These are phyloP conservation scores for Thalassophryne amazonica DNA, from an alignment of 2,797 vertebrate species.

Conservation along the genomic window DNA sequence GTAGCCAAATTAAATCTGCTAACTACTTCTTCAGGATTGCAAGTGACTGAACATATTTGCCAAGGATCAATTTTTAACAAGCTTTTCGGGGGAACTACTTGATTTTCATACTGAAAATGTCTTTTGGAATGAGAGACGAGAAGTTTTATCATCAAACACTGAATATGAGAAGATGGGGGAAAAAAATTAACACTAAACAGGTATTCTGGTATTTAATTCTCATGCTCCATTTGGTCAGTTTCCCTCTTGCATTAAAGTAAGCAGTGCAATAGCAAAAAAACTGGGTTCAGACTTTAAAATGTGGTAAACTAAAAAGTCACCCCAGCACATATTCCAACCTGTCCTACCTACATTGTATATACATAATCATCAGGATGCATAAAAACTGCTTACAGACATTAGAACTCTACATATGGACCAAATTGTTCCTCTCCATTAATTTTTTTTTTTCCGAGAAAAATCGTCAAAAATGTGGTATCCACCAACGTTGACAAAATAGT, in stretches of 20 bases:
- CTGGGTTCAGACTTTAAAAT: no score
- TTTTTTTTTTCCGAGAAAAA: no score
- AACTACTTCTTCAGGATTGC: conserved; percentile 60
- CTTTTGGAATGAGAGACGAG: conserved; percentile 40
- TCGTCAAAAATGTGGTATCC: no score
- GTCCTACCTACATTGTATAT: no score
- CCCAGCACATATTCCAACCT: no score
- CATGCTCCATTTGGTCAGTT: conserved; percentile 24
- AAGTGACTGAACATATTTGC: conserved; percentile 39
- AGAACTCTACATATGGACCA: no score
- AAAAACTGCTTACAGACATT: no score
- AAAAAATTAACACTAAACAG: conserved; percentile 62
- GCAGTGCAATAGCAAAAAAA: conserved; percentile 27
- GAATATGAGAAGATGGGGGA: conserved; percentile 41
- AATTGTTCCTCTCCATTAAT: no score
- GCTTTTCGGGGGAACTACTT: conserved; percentile 27
- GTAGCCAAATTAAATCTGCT: conserved; percentile 65
- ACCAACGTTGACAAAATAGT: no score
- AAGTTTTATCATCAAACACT: conserved; percentile 36
- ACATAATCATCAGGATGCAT: no score
- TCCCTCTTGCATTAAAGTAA: conserved; percentile 21
- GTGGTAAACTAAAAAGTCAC: no score
- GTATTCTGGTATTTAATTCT: conserved; percentile 63
- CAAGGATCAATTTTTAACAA: conserved; percentile 50
- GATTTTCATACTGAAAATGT: conserved; percentile 51